A percentile compares a stretch with the other conserved stretches of the same genome.
Evolutionary conservation across 2,797 vertebrate species (phyloP).

Genomic region (Tenualosa thibaudeaui): DNA sequence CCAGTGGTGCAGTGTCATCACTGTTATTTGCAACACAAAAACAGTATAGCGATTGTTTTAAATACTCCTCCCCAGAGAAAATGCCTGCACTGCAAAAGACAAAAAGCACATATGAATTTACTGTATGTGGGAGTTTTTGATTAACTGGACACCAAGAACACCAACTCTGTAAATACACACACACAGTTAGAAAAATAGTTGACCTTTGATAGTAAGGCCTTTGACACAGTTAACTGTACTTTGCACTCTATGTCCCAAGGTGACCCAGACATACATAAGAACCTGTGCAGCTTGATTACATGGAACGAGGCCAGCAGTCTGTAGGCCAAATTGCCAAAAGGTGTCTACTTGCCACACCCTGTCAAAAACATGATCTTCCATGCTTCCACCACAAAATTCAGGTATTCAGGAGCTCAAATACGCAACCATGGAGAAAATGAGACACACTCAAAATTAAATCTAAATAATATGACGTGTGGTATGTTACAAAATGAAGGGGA

Average conservation of each 20-base stretch:
- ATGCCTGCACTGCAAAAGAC: neutral
- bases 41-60: too few species aligned
- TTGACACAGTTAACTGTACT: constrained; percentile 56
- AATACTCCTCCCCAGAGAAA: neutral
- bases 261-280: neutral
- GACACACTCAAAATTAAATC: neutral
- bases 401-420: neutral
- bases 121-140: neutral
- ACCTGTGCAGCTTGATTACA: neutral
- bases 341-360: neutral
- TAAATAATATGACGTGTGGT: neutral
- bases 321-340: neutral
- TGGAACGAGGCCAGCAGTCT: neutral
- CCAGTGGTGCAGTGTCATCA: neutral
- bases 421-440: neutral
- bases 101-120: neutral
- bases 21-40: neutral
- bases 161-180: neutral
- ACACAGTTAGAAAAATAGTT: neutral
- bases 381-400: constrained; percentile 34
- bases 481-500: neutral
- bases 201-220: constrained; percentile 33
- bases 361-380: neutral
- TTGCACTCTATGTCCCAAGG: constrained; percentile 47
- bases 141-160: neutral